A percentile compares a stretch with the other conserved stretches of the same genome.
Conservation (phyloP, 2,797 vertebrate genomes). For the Choloepus didactylus region DNA sequence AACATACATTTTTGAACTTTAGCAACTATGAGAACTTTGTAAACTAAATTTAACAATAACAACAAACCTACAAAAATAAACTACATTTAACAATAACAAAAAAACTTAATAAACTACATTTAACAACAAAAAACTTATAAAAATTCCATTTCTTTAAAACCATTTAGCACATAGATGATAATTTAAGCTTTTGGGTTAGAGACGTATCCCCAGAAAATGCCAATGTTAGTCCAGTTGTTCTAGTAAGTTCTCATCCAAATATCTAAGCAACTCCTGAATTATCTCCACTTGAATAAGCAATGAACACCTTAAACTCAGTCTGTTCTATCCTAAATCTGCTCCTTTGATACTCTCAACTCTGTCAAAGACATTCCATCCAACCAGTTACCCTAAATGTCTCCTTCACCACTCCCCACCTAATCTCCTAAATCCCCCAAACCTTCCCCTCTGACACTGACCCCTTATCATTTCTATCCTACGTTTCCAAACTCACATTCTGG, state of each 20-base stretch:
- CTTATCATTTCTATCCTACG: background rate
- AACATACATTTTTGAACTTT: constrained; percentile 15
- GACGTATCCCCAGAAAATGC: background rate
- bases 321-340: background rate
- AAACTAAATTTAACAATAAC: constrained; percentile 10
- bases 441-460: background rate
- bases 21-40: background rate
- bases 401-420: background rate
- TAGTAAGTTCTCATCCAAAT: background rate
- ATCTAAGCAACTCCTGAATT: background rate
- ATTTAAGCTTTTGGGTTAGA: background rate
- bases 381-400: background rate
- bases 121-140: background rate
- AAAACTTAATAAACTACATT: too few species aligned
- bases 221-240: background rate
- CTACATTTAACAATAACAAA: too few species aligned
- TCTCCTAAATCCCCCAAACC: background rate
- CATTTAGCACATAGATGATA: background rate
- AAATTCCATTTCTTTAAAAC: constrained; percentile 45
- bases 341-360: background rate
- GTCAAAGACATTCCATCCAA: background rate
- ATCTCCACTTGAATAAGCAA: background rate
- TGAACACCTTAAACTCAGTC: background rate
- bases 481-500: background rate
- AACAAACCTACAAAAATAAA: constrained; percentile 12